Evolutionary conservation across 2,888 invertebrate genomes (phyloP).

Genomic region (Ernsta delagoae): DNA sequence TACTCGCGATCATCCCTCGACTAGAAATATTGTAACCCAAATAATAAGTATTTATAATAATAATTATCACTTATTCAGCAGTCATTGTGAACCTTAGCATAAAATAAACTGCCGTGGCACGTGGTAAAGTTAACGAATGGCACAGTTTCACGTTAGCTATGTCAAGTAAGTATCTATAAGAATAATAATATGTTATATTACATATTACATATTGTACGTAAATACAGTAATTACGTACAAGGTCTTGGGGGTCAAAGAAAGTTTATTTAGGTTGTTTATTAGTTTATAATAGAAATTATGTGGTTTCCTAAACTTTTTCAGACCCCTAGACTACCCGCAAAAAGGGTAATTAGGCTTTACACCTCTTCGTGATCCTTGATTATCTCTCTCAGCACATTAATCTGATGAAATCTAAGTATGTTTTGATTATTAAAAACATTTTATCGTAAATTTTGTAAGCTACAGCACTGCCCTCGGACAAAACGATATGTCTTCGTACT

Average conservation of each 20-base stretch:
- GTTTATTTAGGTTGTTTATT: conserved; percentile 46
- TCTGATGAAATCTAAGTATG: conserved; percentile 50
- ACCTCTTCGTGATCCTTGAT: conserved; percentile 52
- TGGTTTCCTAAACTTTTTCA: conserved; percentile 44
- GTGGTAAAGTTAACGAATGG: conserved; percentile 83
- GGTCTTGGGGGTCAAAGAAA: conserved; percentile 56
- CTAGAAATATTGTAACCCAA: conserved; percentile 79
- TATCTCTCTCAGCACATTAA: conserved; percentile 54
- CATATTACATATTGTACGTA: conserved; percentile 49
- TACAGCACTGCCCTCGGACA: conserved; percentile 56
- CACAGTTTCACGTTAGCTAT: conserved; percentile 84
- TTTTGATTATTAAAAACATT: conserved; percentile 45
- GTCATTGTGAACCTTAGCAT: conserved; percentile 80
- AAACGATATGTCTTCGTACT: conserved; percentile 70
- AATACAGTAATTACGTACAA: conserved; percentile 58
- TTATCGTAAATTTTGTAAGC: conserved; percentile 53
- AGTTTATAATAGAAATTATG: conserved; percentile 11
- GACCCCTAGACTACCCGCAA: conserved; percentile 50
- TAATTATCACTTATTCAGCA: conserved; percentile 81
- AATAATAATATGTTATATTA: conserved; percentile 62
- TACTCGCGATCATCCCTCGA: conserved; percentile 73
- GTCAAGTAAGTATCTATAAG: conserved; percentile 77
- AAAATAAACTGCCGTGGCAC: conserved; percentile 80
- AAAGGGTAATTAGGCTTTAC: conserved; percentile 56
- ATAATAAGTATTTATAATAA: conserved; percentile 51